Percentiles rank a stretch among this genome's conserved stretches.
Evolutionary conservation across 1,140 invertebrate genomes (phyloP).

Genomic region (Vanessa atalanta): DNA sequence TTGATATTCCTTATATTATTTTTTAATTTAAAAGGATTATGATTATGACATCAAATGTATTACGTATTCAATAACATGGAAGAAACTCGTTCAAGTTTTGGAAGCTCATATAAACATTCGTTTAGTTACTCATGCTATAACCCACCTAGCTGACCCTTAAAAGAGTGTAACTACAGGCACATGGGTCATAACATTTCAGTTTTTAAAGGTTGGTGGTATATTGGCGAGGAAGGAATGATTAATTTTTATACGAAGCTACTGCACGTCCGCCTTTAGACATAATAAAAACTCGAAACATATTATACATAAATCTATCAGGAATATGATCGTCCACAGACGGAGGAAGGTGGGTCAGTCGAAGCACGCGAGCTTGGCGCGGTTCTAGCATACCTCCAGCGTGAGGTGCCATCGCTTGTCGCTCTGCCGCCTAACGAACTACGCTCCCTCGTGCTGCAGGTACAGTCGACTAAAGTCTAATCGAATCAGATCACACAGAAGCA

Average conservation of each 20-base stretch:
- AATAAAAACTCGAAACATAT: too few relatives aligned
- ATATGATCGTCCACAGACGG: conserved; percentile 2
- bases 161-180: too few relatives aligned
- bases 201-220: too few relatives aligned
- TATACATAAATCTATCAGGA: background rate
- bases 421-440: conserved; percentile 76
- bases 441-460: conserved; percentile 74
- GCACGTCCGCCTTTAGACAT: too few relatives aligned
- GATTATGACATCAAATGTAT: too few relatives aligned
- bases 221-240: too few relatives aligned
- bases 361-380: conserved; percentile 75
- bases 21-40: background rate
- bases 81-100: too few relatives aligned
- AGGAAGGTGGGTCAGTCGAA: conserved; percentile 56
- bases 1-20: background rate
- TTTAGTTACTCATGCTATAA: background rate
- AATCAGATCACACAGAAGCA: too few relatives aligned
- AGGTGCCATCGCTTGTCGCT: conserved; percentile 76
- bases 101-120: background rate
- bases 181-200: too few relatives aligned
- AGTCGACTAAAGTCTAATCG: background rate
- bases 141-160: too few relatives aligned
- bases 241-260: too few relatives aligned
- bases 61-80: too few relatives aligned
- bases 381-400: conserved; percentile 76